A percentile compares a stretch with the other conserved stretches of the same genome.
These are phyloP conservation scores for Plutomurus gul DNA, from an alignment of 1,140 invertebrate genomes.

Conservation along the genomic window DNA sequence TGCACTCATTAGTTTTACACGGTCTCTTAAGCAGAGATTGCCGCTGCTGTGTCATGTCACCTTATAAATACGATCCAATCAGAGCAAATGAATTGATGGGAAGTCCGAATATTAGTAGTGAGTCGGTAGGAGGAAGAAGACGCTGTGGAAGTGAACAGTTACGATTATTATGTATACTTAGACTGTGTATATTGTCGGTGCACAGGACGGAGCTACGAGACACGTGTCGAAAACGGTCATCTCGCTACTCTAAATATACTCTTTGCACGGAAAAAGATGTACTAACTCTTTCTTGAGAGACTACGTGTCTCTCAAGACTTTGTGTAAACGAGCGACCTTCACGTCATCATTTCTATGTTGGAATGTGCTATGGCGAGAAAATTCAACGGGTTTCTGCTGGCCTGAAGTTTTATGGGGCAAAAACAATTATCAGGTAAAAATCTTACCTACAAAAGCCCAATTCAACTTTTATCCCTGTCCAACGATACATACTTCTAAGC, in stretches of 20 bases:
- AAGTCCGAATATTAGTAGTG: too few species aligned
- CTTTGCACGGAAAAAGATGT: not conserved
- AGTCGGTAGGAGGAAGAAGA: too few species aligned
- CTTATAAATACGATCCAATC: not conserved
- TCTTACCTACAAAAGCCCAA: too few species aligned
- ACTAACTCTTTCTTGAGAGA: slow-evolving; percentile 11
- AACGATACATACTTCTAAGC: too few species aligned
- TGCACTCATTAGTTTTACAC: slow-evolving; percentile 7
- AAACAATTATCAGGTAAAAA: slow-evolving; percentile 32
- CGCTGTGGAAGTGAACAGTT: too few species aligned
- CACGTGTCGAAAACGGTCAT: slow-evolving; percentile 11
- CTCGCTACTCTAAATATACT: not conserved
- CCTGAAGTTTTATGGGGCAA: slow-evolving; percentile 29
- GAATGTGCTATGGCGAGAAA: not conserved
- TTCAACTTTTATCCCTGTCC: too few species aligned
- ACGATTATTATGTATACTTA: too few species aligned
- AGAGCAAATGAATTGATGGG: not conserved
- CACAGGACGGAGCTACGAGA: too few species aligned
- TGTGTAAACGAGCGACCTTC: slow-evolving; percentile 5
- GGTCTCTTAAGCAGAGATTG: not conserved
- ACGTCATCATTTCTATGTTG: slow-evolving; percentile 4
- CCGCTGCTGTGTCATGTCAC: slow-evolving; percentile 5
- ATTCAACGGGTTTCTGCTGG: slow-evolving; percentile 25
- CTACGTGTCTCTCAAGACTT: too few species aligned
- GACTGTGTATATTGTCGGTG: too few species aligned